Conservation (phyloP, 2,888 invertebrate genomes). For the Melanargia galathea region DNA sequence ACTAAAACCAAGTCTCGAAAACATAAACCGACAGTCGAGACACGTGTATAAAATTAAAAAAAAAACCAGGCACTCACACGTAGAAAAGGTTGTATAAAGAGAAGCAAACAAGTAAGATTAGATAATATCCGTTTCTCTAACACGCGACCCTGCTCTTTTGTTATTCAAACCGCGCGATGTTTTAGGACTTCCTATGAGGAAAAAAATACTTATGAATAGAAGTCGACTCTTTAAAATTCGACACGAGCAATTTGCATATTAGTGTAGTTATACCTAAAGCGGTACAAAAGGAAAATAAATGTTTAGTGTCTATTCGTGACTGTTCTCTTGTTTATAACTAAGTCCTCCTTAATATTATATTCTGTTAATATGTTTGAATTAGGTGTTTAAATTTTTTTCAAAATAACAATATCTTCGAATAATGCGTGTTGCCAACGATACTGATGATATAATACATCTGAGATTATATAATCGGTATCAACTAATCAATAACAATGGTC, state of each 20-base stretch:
- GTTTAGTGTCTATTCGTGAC: conserved; percentile 9
- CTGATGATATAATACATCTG: too few species aligned
- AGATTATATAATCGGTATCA: too few species aligned
- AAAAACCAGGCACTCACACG: background rate
- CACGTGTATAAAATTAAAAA: too few species aligned
- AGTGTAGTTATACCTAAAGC: conserved; percentile 20
- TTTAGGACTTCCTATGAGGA: conserved; percentile 38
- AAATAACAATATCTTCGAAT: too few species aligned
- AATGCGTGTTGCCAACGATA: too few species aligned
- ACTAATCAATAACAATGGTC: too few species aligned
- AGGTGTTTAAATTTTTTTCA: background rate
- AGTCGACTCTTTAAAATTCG: conserved; percentile 33
- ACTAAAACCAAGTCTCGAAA: too few species aligned
- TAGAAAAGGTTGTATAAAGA: background rate
- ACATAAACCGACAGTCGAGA: too few species aligned
- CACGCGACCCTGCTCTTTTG: conserved; percentile 29
- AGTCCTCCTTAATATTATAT: conserved; percentile 1
- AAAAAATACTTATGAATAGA: conserved; percentile 36
- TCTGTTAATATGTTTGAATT: background rate
- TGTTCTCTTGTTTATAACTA: conserved; percentile 14
- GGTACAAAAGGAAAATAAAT: conserved; percentile 21
- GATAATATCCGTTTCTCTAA: conserved; percentile 29
- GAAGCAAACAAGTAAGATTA: conserved; percentile 12
- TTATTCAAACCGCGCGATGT: conserved; percentile 34
- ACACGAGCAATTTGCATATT: conserved; percentile 31